These are phyloP conservation scores for Ditylenchus weischeri DNA, from an alignment of 2,888 invertebrate genomes.

Conservation along the genomic window DNA sequence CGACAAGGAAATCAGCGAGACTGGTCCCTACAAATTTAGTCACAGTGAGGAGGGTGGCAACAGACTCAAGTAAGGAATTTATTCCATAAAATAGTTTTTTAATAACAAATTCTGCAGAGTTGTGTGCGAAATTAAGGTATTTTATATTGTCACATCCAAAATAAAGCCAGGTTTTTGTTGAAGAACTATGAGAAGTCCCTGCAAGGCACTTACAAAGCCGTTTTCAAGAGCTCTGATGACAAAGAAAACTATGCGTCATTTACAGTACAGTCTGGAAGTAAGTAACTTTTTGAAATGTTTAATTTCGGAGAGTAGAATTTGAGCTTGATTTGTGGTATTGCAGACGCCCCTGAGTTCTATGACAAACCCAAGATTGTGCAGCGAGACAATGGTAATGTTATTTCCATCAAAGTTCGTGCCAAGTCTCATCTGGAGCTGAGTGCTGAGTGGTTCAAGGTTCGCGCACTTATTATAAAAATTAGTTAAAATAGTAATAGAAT, in stretches of 20 bases:
- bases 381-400: slow-evolving; percentile 56
- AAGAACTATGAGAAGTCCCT: slow-evolving; percentile 58
- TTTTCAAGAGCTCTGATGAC: slow-evolving; percentile 43
- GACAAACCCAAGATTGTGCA: slow-evolving; percentile 59
- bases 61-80: slow-evolving; percentile 34
- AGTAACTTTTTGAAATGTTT: slow-evolving; percentile 16
- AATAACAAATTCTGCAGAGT: slow-evolving; percentile 16
- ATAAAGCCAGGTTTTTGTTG: slow-evolving; percentile 14
- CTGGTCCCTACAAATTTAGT: slow-evolving; percentile 50
- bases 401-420: slow-evolving; percentile 57
- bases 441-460: slow-evolving; percentile 57
- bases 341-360: slow-evolving; percentile 59
- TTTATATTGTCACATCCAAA: slow-evolving; percentile 15
- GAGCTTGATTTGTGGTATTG: slow-evolving; percentile 12
- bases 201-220: slow-evolving; percentile 57
- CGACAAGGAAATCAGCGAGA: slow-evolving; percentile 50
- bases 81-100: too few species aligned
- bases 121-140: slow-evolving; percentile 54
- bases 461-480: slow-evolving; percentile 1
- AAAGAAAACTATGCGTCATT: slow-evolving; percentile 53
- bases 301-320: background rate
- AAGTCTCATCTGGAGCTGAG: slow-evolving; percentile 58
- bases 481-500: too few species aligned
- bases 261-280: slow-evolving; percentile 58
- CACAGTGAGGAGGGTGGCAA: slow-evolving; percentile 53